Evolutionary conservation across 2,888 invertebrate species (phyloP).

Genomic region (Aphodius sticticus): DNA sequence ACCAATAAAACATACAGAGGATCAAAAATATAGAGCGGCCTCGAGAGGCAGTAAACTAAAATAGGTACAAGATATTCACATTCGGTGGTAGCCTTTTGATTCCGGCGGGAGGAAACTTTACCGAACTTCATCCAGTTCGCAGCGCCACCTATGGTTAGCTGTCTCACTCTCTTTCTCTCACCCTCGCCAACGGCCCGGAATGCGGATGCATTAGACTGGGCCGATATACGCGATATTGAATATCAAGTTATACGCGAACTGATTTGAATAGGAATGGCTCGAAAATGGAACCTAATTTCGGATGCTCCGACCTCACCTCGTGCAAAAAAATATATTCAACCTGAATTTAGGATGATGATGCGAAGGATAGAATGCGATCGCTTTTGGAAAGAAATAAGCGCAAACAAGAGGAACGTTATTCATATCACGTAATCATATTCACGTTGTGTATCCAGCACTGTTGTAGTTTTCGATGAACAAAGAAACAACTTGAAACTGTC

Average conservation of each 20-base stretch:
- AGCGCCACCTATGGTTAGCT: conserved; percentile 4
- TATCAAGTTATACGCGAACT: conserved; percentile 54
- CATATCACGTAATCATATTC: neutral
- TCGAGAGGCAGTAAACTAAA: conserved; percentile 55
- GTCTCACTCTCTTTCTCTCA: conserved; percentile 27
- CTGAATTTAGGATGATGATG: conserved; percentile 23
- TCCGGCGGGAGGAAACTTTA: conserved; percentile 48
- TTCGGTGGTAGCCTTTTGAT: conserved; percentile 52
- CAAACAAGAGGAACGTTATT: neutral
- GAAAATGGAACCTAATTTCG: conserved; percentile 52
- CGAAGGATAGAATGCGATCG: neutral
- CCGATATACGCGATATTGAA: conserved; percentile 52
- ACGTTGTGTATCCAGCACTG: neutral
- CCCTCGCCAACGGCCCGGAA: conserved; percentile 38
- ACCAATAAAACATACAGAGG: conserved; percentile 56
- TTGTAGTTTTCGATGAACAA: too few species aligned
- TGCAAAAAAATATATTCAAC: conserved; percentile 24
- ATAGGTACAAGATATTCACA: conserved; percentile 53
- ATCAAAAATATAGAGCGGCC: conserved; percentile 54
- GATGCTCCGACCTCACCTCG: conserved; percentile 37
- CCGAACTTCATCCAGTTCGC: neutral
- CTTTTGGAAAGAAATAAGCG: neutral
- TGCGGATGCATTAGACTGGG: conserved; percentile 35
- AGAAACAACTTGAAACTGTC: too few species aligned
- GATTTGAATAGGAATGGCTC: conserved; percentile 54